phyloP scores from a whole-genome alignment of 2,797 vertebrate species.

The Okamejei kenojei region DNA sequence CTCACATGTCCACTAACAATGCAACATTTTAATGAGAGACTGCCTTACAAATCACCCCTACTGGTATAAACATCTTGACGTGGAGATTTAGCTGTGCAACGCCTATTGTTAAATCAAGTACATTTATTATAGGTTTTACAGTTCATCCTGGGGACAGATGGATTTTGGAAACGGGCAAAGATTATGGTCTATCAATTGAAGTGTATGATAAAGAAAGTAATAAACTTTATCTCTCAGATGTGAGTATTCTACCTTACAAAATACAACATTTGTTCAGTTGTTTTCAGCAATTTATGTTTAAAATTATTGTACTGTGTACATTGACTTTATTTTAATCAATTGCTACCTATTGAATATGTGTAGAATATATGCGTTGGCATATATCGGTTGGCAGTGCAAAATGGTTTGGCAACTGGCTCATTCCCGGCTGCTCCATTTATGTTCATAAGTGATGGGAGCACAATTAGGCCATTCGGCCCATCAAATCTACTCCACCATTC shows the following conservation, averaged over 20 bases:
- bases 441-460: too few relatives aligned
- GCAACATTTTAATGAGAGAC: background rate
- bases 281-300: background rate
- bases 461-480: too few relatives aligned
- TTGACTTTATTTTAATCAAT: background rate
- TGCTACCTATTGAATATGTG: conserved; percentile 20
- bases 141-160: conserved; percentile 83
- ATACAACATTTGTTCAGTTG: background rate
- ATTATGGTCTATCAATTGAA: conserved; percentile 76
- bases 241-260: conserved; percentile 58
- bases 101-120: background rate
- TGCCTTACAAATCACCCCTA: background rate
- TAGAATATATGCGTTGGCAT: conserved; percentile 39
- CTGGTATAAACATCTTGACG: background rate
- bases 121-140: conserved; percentile 68
- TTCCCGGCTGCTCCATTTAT: background rate
- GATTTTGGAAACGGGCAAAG: conserved; percentile 77
- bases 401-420: background rate
- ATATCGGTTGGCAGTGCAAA: background rate
- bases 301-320: background rate
- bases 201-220: conserved; percentile 87
- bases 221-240: conserved; percentile 81
- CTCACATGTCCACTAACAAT: background rate
- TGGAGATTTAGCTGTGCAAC: conserved; percentile 38
- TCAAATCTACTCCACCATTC: too few relatives aligned